A percentile compares a stretch with the other conserved stretches of the same genome.
phyloP scores from a whole-genome alignment of 2,888 invertebrate species.

The Pheosia tremula region DNA sequence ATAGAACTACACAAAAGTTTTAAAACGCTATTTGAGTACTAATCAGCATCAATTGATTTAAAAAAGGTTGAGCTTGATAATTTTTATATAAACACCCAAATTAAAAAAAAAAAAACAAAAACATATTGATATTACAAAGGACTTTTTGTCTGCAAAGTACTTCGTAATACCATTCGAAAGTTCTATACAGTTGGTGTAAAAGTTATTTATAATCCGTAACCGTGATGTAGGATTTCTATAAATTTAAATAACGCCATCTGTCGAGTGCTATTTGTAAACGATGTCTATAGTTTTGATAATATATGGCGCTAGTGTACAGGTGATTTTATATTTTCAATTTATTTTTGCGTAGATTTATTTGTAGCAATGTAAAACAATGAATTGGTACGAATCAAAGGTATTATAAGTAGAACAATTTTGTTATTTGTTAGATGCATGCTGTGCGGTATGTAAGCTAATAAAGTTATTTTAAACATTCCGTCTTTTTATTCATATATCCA shows the following conservation, averaged over 20 bases:
- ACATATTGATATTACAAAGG: too few species aligned
- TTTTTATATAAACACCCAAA: neutral
- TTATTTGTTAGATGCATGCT: slow-evolving; percentile 69
- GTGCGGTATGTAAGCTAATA: slow-evolving; percentile 58
- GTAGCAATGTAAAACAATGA: slow-evolving; percentile 24
- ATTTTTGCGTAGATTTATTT: slow-evolving; percentile 10
- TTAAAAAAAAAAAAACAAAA: too few species aligned
- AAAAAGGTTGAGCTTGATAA: neutral
- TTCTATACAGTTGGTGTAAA: too few species aligned
- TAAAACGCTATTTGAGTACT: too few species aligned
- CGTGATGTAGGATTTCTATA: neutral
- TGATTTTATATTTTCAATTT: slow-evolving; percentile 15
- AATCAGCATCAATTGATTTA: too few species aligned
- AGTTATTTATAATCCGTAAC: neutral
- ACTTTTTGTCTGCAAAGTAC: too few species aligned
- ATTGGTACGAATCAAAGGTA: slow-evolving; percentile 28
- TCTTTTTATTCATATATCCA: slow-evolving; percentile 7
- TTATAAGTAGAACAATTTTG: slow-evolving; percentile 68
- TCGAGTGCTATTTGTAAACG: slow-evolving; percentile 3
- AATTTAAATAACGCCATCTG: slow-evolving; percentile 20
- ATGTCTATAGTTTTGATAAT: slow-evolving; percentile 14
- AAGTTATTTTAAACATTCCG: slow-evolving; percentile 50
- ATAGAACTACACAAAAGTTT: too few species aligned
- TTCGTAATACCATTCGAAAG: too few species aligned
- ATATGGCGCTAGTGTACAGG: slow-evolving; percentile 23